Evolutionary conservation across 2,888 invertebrate species (phyloP).

Genomic region (Gerosis bhagava): DNA sequence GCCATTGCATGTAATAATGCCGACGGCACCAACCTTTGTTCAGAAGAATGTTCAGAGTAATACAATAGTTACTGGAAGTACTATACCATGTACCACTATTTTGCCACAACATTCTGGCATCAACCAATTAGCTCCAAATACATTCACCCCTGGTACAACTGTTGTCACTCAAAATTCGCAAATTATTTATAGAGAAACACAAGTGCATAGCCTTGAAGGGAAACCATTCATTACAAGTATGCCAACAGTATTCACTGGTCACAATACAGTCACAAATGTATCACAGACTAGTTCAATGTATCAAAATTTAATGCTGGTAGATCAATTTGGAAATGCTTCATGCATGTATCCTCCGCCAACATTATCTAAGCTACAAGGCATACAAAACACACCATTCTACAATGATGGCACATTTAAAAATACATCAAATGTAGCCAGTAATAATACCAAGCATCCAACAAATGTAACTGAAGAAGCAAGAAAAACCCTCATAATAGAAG

Average conservation of each 20-base stretch:
- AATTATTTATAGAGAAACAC: conserved; percentile 75
- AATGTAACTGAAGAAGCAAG: conserved; percentile 48
- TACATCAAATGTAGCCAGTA: conserved; percentile 35
- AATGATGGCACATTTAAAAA: conserved; percentile 47
- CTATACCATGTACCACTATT: conserved; percentile 49
- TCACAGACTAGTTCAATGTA: conserved; percentile 67
- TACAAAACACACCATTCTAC: conserved; percentile 51
- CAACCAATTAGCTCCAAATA: conserved; percentile 59
- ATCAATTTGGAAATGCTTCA: conserved; percentile 70
- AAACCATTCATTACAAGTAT: conserved; percentile 67
- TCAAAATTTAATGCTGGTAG: conserved; percentile 76
- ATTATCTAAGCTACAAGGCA: too few relatives aligned
- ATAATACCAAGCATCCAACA: conserved; percentile 4
- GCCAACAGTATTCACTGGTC: conserved; percentile 56
- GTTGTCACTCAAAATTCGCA: conserved; percentile 75
- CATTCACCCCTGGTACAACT: conserved; percentile 65
- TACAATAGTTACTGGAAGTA: conserved; percentile 63
- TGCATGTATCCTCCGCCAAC: conserved; percentile 68
- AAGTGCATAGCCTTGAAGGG: conserved; percentile 69
- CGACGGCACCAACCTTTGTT: conserved; percentile 62
- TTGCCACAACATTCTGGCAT: conserved; percentile 47
- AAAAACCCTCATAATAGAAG: conserved; percentile 71
- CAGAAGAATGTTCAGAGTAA: conserved; percentile 72
- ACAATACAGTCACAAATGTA: conserved; percentile 62
- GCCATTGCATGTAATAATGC: conserved; percentile 63